Evolutionary conservation across 2,113 vertebrate genomes (phyloP).

Genomic region (Eubucco bourcierii): DNA sequence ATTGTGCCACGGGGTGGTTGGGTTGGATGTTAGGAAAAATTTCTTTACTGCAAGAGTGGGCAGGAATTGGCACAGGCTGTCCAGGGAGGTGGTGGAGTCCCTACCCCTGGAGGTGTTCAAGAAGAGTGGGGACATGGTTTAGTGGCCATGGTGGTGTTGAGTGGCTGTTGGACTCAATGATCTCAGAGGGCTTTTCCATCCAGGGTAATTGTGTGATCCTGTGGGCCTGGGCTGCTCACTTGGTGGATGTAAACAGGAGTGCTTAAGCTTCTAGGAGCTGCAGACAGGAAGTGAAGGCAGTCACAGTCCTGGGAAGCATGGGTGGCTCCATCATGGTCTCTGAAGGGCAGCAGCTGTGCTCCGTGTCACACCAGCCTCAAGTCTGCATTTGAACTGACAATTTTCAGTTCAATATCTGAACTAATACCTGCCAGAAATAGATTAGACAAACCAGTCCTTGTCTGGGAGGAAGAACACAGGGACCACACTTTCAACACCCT

Average conservation of each 20-base stretch:
- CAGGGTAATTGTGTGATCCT: too few relatives aligned
- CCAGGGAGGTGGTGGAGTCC: too few relatives aligned
- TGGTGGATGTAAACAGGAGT: rapidly evolving
- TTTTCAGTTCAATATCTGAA: too few relatives aligned
- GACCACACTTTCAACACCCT: background rate
- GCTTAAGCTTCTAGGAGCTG: rapidly evolving
- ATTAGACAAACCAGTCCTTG: background rate
- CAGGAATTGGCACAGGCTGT: too few relatives aligned
- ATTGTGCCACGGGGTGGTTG: too few relatives aligned
- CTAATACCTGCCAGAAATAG: background rate
- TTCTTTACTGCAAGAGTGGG: too few relatives aligned
- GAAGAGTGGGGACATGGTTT: too few relatives aligned
- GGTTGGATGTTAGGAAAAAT: too few relatives aligned
- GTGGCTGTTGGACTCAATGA: too few relatives aligned
- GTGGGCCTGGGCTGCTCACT: background rate
- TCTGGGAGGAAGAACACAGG: rapidly evolving
- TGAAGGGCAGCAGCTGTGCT: rapidly evolving
- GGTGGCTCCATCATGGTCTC: rapidly evolving
- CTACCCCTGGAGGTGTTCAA: too few relatives aligned
- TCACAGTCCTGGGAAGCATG: rapidly evolving
- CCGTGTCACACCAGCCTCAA: rapidly evolving
- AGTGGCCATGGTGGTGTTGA: too few relatives aligned
- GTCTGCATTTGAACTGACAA: background rate
- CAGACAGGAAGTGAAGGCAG: rapidly evolving
- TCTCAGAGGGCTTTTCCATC: too few relatives aligned